Evolutionary conservation across 2,888 invertebrate genomes (phyloP).

Genomic region (Hermodice carunculata): DNA sequence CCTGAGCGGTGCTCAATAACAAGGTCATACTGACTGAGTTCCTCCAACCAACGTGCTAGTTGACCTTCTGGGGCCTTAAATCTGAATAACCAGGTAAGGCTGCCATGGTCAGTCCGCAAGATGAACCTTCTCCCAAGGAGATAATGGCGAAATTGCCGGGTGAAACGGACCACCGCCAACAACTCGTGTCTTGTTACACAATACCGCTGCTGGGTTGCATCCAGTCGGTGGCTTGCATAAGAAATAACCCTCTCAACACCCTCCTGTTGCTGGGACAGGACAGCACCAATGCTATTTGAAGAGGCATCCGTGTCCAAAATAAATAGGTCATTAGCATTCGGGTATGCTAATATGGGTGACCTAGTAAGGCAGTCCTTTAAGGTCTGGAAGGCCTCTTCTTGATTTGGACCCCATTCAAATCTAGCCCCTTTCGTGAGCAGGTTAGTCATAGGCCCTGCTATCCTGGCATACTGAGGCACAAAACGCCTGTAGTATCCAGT

Average conservation of each 20-base stretch:
- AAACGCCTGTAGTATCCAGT: constrained; percentile 42
- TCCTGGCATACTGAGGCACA: constrained; percentile 27
- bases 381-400: constrained; percentile 15
- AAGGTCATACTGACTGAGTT: not conserved
- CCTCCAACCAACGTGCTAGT: too few species aligned
- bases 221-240: constrained; percentile 15
- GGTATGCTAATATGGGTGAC: constrained; percentile 25
- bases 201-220: not conserved
- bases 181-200: not conserved
- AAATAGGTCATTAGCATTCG: constrained; percentile 2
- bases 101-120: not conserved
- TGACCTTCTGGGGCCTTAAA: not conserved
- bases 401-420: not conserved
- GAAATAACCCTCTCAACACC: constrained; percentile 27
- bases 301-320: constrained; percentile 33
- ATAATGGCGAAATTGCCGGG: not conserved
- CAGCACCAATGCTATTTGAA: constrained; percentile 25
- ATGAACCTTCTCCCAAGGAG: not conserved
- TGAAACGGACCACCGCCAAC: not conserved
- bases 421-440: constrained; percentile 71
- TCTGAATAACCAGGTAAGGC: not conserved
- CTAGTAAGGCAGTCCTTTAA: constrained; percentile 19
- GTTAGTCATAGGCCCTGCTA: constrained; percentile 31
- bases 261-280: constrained; percentile 25
- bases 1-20: not conserved